Percentiles rank a stretch among this genome's conserved stretches.
These are phyloP conservation scores for Thalassarche chlororhynchos DNA, from an alignment of 2,113 vertebrate genomes.

Conservation along the genomic window DNA sequence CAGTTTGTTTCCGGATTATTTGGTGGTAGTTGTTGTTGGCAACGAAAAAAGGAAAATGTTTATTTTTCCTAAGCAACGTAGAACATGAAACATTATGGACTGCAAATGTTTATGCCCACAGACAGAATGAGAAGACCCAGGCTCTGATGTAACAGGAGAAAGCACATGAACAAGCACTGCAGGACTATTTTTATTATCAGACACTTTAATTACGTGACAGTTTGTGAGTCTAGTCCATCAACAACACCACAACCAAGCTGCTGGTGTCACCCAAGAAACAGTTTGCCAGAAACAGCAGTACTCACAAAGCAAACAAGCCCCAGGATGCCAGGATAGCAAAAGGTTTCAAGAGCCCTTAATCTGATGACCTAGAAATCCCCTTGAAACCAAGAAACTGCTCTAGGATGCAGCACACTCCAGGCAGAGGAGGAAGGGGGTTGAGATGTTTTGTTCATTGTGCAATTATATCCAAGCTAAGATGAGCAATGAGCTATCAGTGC, in stretches of 20 bases:
- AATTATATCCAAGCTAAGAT: background rate
- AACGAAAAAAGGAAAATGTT: constrained; percentile 44
- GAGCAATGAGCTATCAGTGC: background rate
- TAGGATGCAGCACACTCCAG: background rate
- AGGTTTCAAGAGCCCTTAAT: constrained; percentile 5
- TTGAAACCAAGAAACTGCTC: background rate
- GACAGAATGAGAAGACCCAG: background rate
- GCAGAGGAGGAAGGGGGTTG: background rate
- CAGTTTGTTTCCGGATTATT: constrained; percentile 37
- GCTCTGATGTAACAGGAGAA: constrained; percentile 7
- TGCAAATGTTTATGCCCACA: constrained; percentile 40
- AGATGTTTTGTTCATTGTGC: background rate
- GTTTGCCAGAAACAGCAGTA: background rate
- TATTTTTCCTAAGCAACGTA: constrained; percentile 55
- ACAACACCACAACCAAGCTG: background rate
- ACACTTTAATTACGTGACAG: constrained; percentile 45
- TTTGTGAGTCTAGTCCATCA: constrained; percentile 9
- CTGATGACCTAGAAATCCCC: constrained; percentile 41
- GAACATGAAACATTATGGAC: constrained; percentile 13
- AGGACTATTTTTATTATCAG: constrained; percentile 41
- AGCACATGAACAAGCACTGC: constrained; percentile 36
- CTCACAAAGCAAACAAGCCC: constrained; percentile 8
- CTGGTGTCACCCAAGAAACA: constrained; percentile 22
- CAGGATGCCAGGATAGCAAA: background rate
- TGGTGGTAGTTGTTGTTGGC: constrained; percentile 49